Conservation (phyloP, 1,140 invertebrate species). For the Rhopalosiphum padi region DNA sequence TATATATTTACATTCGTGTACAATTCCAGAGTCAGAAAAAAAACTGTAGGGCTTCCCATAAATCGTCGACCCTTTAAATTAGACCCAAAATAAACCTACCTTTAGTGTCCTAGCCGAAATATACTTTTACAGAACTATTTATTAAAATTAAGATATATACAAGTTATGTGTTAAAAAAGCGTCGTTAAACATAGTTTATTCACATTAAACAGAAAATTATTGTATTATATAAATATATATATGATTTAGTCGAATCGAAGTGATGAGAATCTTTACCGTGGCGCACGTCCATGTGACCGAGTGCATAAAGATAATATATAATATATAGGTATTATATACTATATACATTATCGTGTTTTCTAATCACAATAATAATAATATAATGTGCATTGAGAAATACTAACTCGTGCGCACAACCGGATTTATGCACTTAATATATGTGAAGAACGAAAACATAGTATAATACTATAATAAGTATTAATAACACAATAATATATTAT, state of each 20-base stretch:
- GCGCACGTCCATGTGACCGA: not conserved
- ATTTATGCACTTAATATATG: not conserved
- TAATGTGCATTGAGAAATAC: not conserved
- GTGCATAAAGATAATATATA: not conserved
- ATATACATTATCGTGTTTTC: not conserved
- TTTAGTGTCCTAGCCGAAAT: not conserved
- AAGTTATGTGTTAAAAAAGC: not conserved
- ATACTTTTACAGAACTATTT: not conserved
- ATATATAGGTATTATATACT: too few species aligned
- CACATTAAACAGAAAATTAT: not conserved
- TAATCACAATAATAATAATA: not conserved
- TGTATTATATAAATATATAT: not conserved
- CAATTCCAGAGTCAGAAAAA: not conserved
- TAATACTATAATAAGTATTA: not conserved
- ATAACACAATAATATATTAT: not conserved
- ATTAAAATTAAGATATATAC: not conserved
- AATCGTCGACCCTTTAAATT: conserved; percentile 16
- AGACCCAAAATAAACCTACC: not conserved
- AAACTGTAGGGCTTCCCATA: not conserved
- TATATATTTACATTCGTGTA: not conserved
- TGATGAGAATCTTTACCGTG: not conserved
- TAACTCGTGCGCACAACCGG: not conserved
- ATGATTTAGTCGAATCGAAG: not conserved
- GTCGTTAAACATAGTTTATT: not conserved
- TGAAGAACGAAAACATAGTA: not conserved